Conservation (phyloP, 2,888 invertebrate species). For the Drosophila kanekoi region DNA sequence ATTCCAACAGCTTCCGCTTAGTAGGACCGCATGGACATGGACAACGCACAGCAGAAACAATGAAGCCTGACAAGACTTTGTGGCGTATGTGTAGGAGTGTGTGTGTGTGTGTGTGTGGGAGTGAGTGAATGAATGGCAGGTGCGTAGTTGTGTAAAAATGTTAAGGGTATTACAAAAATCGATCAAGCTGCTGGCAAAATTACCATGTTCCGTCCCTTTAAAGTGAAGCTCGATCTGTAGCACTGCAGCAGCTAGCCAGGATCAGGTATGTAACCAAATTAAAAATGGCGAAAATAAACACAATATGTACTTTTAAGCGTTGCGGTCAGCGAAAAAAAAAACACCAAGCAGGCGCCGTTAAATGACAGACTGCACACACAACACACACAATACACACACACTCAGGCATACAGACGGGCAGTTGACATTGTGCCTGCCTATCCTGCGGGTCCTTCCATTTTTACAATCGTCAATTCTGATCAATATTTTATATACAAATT, state of each 20-base stretch:
- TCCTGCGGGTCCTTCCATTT: constrained; percentile 49
- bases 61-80: constrained; percentile 38
- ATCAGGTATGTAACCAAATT: background rate
- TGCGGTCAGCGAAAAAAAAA: constrained; percentile 51
- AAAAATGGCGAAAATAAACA: constrained; percentile 29
- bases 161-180: constrained; percentile 55
- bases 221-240: constrained; percentile 15
- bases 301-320: constrained; percentile 46
- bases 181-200: constrained; percentile 47
- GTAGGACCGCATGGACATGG: constrained; percentile 58
- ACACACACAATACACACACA: constrained; percentile 35
- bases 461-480: constrained; percentile 61
- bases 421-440: constrained; percentile 43
- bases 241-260: background rate
- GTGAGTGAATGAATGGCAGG: constrained; percentile 29
- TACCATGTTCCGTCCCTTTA: constrained; percentile 2
- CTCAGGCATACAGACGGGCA: constrained; percentile 29
- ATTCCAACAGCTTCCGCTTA: constrained; percentile 79
- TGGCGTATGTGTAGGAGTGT: constrained; percentile 1
- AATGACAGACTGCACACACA: constrained; percentile 6
- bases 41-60: constrained; percentile 37
- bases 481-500: constrained; percentile 74
- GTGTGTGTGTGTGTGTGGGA: constrained; percentile 5
- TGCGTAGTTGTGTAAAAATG: constrained; percentile 49
- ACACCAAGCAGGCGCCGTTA: constrained; percentile 15